Evolutionary conservation across 2,113 vertebrate species (phyloP), one percentile per base, ranked within the genome.

Genomic region (Panurus biarmicus): DNA sequence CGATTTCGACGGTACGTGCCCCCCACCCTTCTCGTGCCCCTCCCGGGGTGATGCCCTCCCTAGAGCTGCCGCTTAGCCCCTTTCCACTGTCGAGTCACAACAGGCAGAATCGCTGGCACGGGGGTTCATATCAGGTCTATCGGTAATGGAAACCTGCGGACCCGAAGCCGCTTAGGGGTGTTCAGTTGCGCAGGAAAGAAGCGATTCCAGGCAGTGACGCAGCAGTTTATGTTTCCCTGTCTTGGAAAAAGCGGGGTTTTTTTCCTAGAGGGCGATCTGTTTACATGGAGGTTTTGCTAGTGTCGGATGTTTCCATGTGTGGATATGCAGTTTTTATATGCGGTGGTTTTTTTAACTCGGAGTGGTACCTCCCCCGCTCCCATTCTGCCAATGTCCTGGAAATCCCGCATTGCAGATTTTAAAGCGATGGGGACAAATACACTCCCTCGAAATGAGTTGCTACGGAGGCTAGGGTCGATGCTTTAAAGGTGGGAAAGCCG

Each of bases 1-100:
- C 4, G 99, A 99, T 94, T 99, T 99, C 45, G 99, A 99, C 24
- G 99, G 99, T 99, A 98, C 89, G 98, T 94, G 81, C 6, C 67
- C 35, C 47, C 31, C 42, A 8, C 69, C 13, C 9, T 14, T 20
- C 44, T n/a, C 1, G 7, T 31, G 4, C 5, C 36, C 33, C 28
- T 48, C 28, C 47, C 17, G 3, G 31, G 18, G 40, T 5, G 13
- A 24, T 72, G 33, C n/a, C 45, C 14, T 17, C 31, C 17, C 25
- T 6, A 2, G 23, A n/a, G 56, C 29, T 25, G 18, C 16, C 0
- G 2, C 28, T 31, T 29, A 16, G 20, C 42, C 64, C 20, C 0
- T 42, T 72, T 21, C 9, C 53, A 40, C 81, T 17, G 14, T 40
- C 25, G 5, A 6, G 56, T 18, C 29, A 17, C 14, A 26, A 60